Percentiles rank a stretch among this genome's conserved stretches.
These are phyloP conservation scores for Miltochrista miniata DNA, from an alignment of 2,888 invertebrate species.

Conservation along the genomic window DNA sequence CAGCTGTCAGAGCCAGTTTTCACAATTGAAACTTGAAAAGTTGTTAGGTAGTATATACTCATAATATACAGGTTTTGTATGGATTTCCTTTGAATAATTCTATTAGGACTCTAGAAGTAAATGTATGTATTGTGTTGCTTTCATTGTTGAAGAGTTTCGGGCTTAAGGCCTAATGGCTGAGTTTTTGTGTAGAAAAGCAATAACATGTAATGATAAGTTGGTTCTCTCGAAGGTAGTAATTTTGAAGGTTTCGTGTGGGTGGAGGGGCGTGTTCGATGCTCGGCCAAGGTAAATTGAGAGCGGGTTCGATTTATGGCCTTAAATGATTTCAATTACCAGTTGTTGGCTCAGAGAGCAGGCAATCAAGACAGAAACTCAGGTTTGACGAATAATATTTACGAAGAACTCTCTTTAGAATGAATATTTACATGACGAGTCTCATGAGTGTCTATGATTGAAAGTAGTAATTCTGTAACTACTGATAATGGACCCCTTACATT, in stretches of 20 bases:
- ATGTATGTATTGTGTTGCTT: slow-evolving; percentile 9
- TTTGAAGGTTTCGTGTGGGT: slow-evolving; percentile 1
- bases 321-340: not conserved
- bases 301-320: not conserved
- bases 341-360: not conserved
- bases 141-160: slow-evolving; percentile 1
- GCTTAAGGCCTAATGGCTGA: not conserved
- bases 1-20: slow-evolving; percentile 70
- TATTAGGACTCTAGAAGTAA: slow-evolving; percentile 11
- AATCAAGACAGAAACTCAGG: not conserved
- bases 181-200: not conserved
- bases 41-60: slow-evolving; percentile 34
- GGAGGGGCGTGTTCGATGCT: not conserved
- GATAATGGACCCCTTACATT: too few relatives aligned
- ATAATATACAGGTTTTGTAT: slow-evolving; percentile 13
- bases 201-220: not conserved
- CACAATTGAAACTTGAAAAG: slow-evolving; percentile 63
- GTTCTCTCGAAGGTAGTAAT: not conserved
- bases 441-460: too few relatives aligned
- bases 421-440: too few relatives aligned
- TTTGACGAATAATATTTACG: not conserved
- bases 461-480: too few relatives aligned
- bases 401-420: too few relatives aligned
- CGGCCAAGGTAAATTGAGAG: not conserved
- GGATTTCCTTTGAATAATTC: slow-evolving; percentile 18